A percentile compares a stretch with the other conserved stretches of the same genome.
Evolutionary conservation across 2,113 vertebrate genomes (phyloP).

Genomic region (Sphaerodactylus townsendi): DNA sequence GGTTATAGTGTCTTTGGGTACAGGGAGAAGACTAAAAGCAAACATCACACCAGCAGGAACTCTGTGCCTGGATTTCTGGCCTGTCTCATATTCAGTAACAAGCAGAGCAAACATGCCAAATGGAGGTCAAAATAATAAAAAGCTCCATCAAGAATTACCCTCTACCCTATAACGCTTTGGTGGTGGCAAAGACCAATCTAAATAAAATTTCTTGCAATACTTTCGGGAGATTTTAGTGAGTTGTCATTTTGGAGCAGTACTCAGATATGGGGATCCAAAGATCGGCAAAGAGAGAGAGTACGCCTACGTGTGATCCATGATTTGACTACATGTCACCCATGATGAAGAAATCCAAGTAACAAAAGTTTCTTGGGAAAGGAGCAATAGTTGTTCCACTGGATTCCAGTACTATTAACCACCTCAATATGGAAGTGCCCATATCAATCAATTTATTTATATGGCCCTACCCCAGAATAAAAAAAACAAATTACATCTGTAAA

Average conservation of each 20-base stretch:
- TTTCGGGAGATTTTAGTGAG: neutral
- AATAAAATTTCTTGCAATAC: neutral
- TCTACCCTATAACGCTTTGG: too few relatives aligned
- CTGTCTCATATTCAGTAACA: neutral
- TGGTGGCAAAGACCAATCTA: neutral
- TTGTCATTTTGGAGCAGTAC: neutral
- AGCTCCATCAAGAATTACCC: neutral
- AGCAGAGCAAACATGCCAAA: neutral
- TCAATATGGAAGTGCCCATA: neutral
- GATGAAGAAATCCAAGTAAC: neutral
- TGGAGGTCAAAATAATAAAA: neutral
- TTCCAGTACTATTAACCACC: neutral
- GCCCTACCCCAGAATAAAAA: too few relatives aligned
- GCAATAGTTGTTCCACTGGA: neutral
- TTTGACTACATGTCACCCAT: neutral
- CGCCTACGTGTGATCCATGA: neutral
- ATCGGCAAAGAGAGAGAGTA: neutral
- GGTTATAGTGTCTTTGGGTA: neutral
- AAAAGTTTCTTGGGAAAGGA: neutral
- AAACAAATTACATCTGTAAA: too few relatives aligned
- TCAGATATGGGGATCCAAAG: neutral
- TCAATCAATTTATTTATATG: too few relatives aligned
- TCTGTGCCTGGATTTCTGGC: neutral
- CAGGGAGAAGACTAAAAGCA: neutral
- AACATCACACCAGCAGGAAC: neutral